These are phyloP conservation scores for Catharus fuscescens DNA, from an alignment of 2,113 vertebrate species.

Conservation along the genomic window DNA sequence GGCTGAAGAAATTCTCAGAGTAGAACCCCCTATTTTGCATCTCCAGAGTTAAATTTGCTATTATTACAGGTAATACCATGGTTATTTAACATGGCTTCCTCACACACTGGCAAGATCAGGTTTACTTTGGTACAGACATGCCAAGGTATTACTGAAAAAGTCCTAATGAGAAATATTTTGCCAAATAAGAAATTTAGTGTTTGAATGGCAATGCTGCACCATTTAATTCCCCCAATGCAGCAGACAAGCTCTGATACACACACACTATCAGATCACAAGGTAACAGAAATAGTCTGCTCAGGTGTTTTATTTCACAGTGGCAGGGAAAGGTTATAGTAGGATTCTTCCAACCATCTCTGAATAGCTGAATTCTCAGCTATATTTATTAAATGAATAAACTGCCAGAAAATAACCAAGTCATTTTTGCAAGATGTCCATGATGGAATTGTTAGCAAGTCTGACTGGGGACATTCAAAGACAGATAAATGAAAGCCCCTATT, in stretches of 20 bases:
- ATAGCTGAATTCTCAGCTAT: not conserved
- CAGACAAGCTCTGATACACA: not conserved
- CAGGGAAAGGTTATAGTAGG: not conserved
- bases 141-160: not conserved
- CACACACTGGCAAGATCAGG: not conserved
- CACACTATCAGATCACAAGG: not conserved
- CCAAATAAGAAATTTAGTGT: not conserved
- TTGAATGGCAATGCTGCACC: not conserved
- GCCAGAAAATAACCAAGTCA: not conserved
- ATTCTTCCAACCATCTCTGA: not conserved
- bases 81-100: not conserved
- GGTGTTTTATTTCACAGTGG: not conserved
- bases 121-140: not conserved
- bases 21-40: not conserved
- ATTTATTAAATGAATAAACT: not conserved
- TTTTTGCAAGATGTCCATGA: slow-evolving; percentile 13
- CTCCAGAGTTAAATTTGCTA: not conserved
- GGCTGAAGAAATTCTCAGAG: not conserved
- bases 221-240: not conserved
- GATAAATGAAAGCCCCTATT: not conserved
- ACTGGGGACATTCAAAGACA: not conserved
- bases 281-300: not conserved
- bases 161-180: not conserved
- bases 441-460: not conserved
- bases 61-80: not conserved